These are phyloP conservation scores for Sylvilagus floridanus DNA, from an alignment of 2,797 vertebrate genomes.

Conservation along the genomic window DNA sequence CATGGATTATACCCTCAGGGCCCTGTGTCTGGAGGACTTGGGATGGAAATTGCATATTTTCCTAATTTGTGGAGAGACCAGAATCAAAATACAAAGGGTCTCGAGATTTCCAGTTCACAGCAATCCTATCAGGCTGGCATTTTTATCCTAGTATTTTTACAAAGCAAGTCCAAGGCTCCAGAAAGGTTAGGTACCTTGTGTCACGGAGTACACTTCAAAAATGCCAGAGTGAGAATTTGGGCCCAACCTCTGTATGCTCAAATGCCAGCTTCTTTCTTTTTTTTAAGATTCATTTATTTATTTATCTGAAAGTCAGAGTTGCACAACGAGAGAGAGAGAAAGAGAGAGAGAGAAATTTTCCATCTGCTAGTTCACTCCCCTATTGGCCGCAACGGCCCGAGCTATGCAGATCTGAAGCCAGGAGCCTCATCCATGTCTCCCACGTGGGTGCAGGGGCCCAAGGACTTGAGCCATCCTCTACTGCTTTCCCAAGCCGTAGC, in stretches of 20 bases:
- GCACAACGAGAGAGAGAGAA: no score
- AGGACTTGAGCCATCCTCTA: no score
- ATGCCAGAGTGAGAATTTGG: not conserved
- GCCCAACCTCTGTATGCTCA: not conserved
- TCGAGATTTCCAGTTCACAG: slow-evolving; percentile 6
- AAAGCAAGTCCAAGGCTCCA: not conserved
- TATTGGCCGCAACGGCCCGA: no score
- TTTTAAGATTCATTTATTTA: no score
- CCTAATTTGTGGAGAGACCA: not conserved
- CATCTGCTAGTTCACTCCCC: no score
- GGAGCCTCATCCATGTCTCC: no score
- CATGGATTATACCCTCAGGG: not conserved
- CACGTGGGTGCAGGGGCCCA: no score
- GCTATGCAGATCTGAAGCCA: no score
- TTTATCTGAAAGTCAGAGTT: no score
- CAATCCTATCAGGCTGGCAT: not conserved
- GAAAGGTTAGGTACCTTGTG: not conserved
- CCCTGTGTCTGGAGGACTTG: not conserved
- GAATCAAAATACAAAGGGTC: not conserved
- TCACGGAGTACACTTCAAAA: not conserved
- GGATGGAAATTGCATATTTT: not conserved
- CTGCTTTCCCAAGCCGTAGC: no score
- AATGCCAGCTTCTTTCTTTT: not conserved
- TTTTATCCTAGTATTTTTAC: slow-evolving; percentile 28
- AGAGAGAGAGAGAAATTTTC: no score